Evolutionary conservation across 1,140 invertebrate genomes (phyloP).

Genomic region (Berghia stephanieae): DNA sequence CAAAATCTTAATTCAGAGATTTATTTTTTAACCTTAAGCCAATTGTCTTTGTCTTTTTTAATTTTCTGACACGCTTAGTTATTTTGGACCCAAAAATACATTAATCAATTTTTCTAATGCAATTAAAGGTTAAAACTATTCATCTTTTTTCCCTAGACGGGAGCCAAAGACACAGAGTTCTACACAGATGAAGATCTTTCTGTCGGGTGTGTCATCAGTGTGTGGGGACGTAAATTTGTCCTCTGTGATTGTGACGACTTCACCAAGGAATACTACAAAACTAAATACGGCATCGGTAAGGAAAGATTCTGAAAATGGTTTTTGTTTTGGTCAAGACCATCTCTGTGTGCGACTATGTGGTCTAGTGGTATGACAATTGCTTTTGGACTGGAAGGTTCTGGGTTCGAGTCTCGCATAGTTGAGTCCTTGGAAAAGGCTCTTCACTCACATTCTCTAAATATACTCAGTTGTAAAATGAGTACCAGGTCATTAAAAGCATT

Average conservation of each 20-base stretch:
- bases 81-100: not conserved
- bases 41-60: not conserved
- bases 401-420: too few relatives aligned
- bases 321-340: too few relatives aligned
- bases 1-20: not conserved
- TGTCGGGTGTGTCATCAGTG: slow-evolving; percentile 67
- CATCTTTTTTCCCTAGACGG: slow-evolving; percentile 56
- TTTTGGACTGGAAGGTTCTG: too few relatives aligned
- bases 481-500: too few relatives aligned
- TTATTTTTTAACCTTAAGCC: not conserved
- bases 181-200: slow-evolving; percentile 80
- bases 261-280: slow-evolving; percentile 70
- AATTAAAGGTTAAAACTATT: not conserved
- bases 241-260: slow-evolving; percentile 66
- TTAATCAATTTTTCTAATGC: not conserved
- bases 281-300: slow-evolving; percentile 67
- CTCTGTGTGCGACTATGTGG: too few relatives aligned
- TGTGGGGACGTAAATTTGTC: slow-evolving; percentile 64
- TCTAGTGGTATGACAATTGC: too few relatives aligned
- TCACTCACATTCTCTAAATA: too few relatives aligned
- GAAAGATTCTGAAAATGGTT: too few relatives aligned
- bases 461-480: too few relatives aligned
- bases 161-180: slow-evolving; percentile 69
- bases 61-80: not conserved
- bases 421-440: too few relatives aligned